phyloP scores from a whole-genome alignment of 2,113 vertebrate genomes.

The Bambusicola thoracicus region DNA sequence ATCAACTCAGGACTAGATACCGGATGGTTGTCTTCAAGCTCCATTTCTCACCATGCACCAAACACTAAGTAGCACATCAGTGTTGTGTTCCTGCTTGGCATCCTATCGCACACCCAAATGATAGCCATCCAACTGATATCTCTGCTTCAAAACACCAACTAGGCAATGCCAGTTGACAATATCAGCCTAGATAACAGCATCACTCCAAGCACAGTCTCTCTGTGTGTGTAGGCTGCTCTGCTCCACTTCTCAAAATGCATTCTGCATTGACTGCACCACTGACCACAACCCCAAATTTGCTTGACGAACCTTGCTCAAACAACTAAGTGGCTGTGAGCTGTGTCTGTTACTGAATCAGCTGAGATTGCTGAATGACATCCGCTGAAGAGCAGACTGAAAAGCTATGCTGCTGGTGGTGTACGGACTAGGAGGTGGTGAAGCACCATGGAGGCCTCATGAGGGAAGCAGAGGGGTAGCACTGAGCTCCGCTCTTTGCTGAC shows the following conservation, averaged over 20 bases:
- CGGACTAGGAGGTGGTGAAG: neutral
- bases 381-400: neutral
- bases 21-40: neutral
- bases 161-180: neutral
- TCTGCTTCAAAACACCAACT: neutral
- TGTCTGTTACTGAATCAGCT: neutral
- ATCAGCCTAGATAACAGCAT: neutral
- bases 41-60: neutral
- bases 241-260: neutral
- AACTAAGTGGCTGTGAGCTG: neutral
- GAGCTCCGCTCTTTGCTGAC: neutral
- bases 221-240: neutral
- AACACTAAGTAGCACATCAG: neutral
- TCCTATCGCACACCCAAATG: neutral
- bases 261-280: neutral
- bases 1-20: neutral
- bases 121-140: neutral
- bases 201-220: neutral
- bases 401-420: accelerated
- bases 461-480: neutral
- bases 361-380: neutral
- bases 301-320: neutral
- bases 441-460: neutral
- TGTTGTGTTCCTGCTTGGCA: neutral
- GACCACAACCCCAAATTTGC: neutral